A percentile compares a stretch with the other conserved stretches of the same genome.
Evolutionary conservation across 2,888 invertebrate genomes (phyloP).

Genomic region (Spisula solida): DNA sequence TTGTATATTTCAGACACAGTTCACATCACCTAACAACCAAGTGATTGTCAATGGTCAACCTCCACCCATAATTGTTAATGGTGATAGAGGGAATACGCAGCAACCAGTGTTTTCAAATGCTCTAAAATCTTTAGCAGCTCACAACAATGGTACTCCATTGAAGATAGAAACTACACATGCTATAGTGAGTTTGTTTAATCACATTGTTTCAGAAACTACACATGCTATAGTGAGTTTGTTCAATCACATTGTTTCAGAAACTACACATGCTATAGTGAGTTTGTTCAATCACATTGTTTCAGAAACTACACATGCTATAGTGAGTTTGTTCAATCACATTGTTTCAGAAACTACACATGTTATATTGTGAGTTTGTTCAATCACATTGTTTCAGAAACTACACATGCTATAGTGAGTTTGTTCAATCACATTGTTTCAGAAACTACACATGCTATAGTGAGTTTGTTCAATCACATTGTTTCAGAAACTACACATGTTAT

Average conservation of each 20-base stretch:
- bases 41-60: constrained; percentile 44
- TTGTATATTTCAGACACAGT: constrained; percentile 10
- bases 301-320: constrained; percentile 5
- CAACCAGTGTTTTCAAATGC: constrained; percentile 72
- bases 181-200: background rate
- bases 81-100: constrained; percentile 12
- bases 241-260: no score
- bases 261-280: constrained; percentile 21
- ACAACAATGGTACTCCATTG: constrained; percentile 46
- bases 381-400: no score
- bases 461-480: no score
- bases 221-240: constrained; percentile 24
- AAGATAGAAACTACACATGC: constrained; percentile 17
- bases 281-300: no score
- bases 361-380: no score
- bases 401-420: constrained; percentile 29
- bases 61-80: constrained; percentile 40
- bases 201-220: background rate
- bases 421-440: no score
- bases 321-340: no score
- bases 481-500: constrained; percentile 3
- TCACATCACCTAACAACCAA: constrained; percentile 24
- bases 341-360: constrained; percentile 6
- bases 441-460: constrained; percentile 16
- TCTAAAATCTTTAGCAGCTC: constrained; percentile 71